Conservation (phyloP, 2,888 invertebrate species). For the Listrodromus nycthemerus region DNA sequence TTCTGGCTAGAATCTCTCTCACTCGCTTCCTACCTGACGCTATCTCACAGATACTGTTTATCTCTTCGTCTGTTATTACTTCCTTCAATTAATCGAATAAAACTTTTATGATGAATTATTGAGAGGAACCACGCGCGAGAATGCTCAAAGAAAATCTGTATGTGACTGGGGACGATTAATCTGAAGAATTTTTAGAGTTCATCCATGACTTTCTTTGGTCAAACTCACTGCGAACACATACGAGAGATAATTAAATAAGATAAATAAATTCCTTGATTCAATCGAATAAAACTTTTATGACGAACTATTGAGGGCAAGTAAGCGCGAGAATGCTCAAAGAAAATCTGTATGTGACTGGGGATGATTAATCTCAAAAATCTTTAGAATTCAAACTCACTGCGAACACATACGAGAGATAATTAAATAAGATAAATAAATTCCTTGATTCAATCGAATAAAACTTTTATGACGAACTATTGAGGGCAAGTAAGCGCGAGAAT, state of each 20-base stretch:
- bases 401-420: too few relatives aligned
- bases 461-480: slow-evolving; percentile 17
- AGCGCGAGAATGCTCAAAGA: slow-evolving; percentile 7
- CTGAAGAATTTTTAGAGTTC: too few relatives aligned
- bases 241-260: too few relatives aligned
- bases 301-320: slow-evolving; percentile 11
- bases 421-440: too few relatives aligned
- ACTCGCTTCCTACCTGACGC: slow-evolving; percentile 13
- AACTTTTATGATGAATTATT: slow-evolving; percentile 22
- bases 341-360: too few relatives aligned
- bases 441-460: slow-evolving; percentile 27
- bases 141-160: too few relatives aligned
- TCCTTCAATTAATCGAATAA: slow-evolving; percentile 26
- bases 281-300: slow-evolving; percentile 19
- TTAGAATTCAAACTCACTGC: too few relatives aligned
- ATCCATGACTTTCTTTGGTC: too few relatives aligned
- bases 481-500: background rate
- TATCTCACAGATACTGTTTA: slow-evolving; percentile 5
- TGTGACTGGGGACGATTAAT: too few relatives aligned
- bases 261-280: slow-evolving; percentile 11
- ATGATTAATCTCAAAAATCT: too few relatives aligned
- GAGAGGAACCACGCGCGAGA: background rate
- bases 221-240: too few relatives aligned
- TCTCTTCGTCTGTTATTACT: slow-evolving; percentile 9
- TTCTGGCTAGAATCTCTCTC: slow-evolving; percentile 44